Evolutionary conservation across 2,113 vertebrate genomes (phyloP).

Genomic region (Macquaria ambigua): DNA sequence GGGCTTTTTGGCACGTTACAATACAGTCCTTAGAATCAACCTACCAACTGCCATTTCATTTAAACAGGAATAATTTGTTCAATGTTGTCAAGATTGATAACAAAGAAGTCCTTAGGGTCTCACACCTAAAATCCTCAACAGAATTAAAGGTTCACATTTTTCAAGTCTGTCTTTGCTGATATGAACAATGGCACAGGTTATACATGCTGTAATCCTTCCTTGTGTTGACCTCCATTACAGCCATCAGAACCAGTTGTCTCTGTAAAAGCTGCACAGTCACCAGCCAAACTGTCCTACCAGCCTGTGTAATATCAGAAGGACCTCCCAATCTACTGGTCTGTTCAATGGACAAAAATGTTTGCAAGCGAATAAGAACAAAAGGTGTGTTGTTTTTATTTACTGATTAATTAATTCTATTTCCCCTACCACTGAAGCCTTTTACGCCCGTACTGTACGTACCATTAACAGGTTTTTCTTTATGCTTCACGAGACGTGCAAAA

Average conservation of each 20-base stretch:
- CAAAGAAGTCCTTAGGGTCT: not conserved
- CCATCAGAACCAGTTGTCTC: not conserved
- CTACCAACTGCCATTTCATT: not conserved
- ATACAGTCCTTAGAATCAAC: not conserved
- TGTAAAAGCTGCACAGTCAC: not conserved
- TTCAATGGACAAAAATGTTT: not conserved
- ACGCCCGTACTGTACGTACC: not conserved
- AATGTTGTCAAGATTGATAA: not conserved
- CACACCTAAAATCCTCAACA: not conserved
- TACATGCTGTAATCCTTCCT: not conserved
- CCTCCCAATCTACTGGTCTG: not conserved
- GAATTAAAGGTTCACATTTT: not conserved
- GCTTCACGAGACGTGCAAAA: not conserved
- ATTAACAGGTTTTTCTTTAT: not conserved
- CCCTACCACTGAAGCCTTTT: not conserved
- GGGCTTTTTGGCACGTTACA: not conserved
- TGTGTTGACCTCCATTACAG: no score
- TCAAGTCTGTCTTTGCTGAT: not conserved
- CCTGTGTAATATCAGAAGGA: not conserved
- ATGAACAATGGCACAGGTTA: not conserved
- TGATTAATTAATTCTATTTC: not conserved
- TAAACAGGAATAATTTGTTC: not conserved
- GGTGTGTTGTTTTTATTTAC: constrained; percentile 3
- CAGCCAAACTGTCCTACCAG: not conserved
- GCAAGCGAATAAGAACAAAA: constrained; percentile 2